Base-by-base conservation (phyloP, 2,797 vertebrate species). In the Cuniculus paca region DNA sequence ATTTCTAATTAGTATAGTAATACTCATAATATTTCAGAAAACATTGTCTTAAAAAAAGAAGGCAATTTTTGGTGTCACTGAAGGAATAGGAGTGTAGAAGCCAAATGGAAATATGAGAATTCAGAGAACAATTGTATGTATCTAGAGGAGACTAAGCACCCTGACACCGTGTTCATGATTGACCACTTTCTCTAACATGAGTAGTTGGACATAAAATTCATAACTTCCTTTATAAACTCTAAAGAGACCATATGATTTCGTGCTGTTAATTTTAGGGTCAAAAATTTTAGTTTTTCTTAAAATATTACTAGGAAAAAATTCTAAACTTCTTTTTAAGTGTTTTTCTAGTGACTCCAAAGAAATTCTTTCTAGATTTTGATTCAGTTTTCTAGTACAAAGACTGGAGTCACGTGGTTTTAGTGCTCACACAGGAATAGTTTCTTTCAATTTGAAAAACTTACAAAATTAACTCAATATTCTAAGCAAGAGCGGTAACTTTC, bases 201-300 rank as follows among this genome's bases (percentile, higher is more conserved):
- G 4, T 14, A 50, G 3, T 61, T 68, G 91, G 36, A 89, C 39
- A 36, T 52, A 58, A 93, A 83, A 58, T 42, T 26, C 31, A 50
- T 60, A 45, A 12, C 31, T 78, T 92, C 54, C 68, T 72, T 91
- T 86, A 74, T 50, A 19, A 24, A 84, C n/a, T 83, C 31, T 79
- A 12, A 78, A 80, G 61, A 87, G n/a, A 52, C 1, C 9, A 52
- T 10, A 52, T 58, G 52, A 17, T 80, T 92, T 74, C 26, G 42
- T 5, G 3, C 10, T 74, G 14, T 31, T 42, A 11, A 34, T 93
- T 93, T 89, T 2, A 84, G 39, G 42, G 70, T 58, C 10, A 75
- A 77, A 61, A 70, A 88, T 39, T 60, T 86, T 58, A 19, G 63
- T 63, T 95, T 63, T 93, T 56, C 75, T 96, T 42, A 87, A 89